These are phyloP conservation scores for Fopius arisanus DNA, from an alignment of 1,140 invertebrate genomes.

Conservation along the genomic window DNA sequence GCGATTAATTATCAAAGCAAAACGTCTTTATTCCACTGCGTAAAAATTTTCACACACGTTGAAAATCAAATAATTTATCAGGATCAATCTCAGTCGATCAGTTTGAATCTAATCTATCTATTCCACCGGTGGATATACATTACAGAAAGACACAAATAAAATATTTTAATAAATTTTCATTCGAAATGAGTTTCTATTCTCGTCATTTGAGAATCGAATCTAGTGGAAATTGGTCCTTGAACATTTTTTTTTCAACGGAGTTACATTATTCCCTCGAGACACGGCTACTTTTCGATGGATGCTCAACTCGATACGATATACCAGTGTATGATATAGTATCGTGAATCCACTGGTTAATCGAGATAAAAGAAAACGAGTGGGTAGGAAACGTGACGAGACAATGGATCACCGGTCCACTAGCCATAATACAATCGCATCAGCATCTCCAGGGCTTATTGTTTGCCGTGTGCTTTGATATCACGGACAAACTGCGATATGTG, in stretches of 20 bases:
- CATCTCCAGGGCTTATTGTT: slow-evolving; percentile 62
- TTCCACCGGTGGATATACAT: background rate
- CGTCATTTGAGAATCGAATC: too few relatives aligned
- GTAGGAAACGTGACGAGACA: slow-evolving; percentile 65
- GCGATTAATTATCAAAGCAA: background rate
- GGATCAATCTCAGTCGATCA: slow-evolving; percentile 7
- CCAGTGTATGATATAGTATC: background rate
- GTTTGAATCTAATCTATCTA: background rate
- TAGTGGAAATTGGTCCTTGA: background rate
- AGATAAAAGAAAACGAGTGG: slow-evolving; percentile 64
- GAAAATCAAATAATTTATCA: background rate
- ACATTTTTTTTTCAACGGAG: background rate
- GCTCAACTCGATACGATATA: slow-evolving; percentile 59
- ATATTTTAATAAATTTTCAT: background rate
- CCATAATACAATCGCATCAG: slow-evolving; percentile 66
- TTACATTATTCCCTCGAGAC: slow-evolving; percentile 37
- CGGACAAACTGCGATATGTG: slow-evolving; percentile 23
- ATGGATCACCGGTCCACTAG: slow-evolving; percentile 63
- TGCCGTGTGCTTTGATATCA: slow-evolving; percentile 61
- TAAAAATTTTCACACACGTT: background rate
- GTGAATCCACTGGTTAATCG: slow-evolving; percentile 47
- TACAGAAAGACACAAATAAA: too few relatives aligned
- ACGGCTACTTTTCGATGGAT: slow-evolving; percentile 61
- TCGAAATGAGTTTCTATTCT: too few relatives aligned
- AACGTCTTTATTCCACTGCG: background rate